Conservation (phyloP, 2,797 vertebrate species). For the Pitangus sulphuratus region DNA sequence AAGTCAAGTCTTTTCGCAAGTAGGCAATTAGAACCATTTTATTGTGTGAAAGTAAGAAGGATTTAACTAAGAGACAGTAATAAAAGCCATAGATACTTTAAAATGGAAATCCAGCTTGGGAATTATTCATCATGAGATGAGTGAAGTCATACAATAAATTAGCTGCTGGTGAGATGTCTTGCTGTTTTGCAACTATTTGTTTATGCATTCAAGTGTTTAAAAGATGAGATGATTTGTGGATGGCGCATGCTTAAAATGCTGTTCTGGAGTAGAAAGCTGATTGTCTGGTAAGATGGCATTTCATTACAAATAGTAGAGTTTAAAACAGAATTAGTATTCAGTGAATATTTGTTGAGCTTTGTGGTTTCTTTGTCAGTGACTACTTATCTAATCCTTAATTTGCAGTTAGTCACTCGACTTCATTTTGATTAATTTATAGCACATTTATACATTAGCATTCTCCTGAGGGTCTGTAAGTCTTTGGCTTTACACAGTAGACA, state of each 20-base stretch:
- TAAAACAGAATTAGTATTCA: background rate
- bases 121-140: background rate
- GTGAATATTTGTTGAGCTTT: background rate
- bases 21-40: background rate
- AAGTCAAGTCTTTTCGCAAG: background rate
- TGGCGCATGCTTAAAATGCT: background rate
- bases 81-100: background rate
- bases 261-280: background rate
- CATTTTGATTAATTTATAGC: background rate
- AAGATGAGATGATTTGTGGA: background rate
- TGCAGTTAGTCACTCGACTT: background rate
- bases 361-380: background rate
- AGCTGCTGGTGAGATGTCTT: background rate
- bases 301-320: background rate
- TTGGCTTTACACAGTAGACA: background rate
- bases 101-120: background rate
- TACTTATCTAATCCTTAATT: background rate
- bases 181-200: background rate
- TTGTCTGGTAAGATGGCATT: background rate
- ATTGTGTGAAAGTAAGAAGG: background rate
- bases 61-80: background rate
- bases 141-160: background rate
- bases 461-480: background rate
- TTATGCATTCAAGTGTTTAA: background rate
- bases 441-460: background rate